Evolutionary conservation across 1,140 invertebrate species (phyloP).

Genomic region (Sminthurides bifidus): DNA sequence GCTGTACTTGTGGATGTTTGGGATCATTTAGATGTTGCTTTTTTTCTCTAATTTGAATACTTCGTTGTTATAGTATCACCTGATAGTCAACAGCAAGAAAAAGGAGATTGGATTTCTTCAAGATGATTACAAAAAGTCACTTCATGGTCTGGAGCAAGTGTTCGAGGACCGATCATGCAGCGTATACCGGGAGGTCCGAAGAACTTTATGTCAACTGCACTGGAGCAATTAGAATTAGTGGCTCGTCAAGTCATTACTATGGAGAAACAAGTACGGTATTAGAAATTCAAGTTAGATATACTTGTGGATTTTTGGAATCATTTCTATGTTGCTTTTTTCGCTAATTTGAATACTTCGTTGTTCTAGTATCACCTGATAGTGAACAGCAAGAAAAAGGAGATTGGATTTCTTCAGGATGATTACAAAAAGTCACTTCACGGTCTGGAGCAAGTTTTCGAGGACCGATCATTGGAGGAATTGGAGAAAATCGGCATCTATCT

Average conservation of each 20-base stretch:
- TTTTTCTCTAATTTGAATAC: background rate
- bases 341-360: background rate
- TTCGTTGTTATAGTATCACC: background rate
- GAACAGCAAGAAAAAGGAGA: background rate
- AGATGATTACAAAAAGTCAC: background rate
- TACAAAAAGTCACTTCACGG: background rate
- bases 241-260: constrained; percentile 1
- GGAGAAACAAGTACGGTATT: constrained; percentile 13
- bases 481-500: background rate
- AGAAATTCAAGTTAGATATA: too few relatives aligned
- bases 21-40: background rate
- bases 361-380: background rate
- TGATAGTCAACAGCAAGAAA: background rate
- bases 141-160: background rate
- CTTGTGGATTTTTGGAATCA: background rate
- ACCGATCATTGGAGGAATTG: background rate
- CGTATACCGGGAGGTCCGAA: constrained; percentile 16
- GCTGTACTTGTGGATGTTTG: too few relatives aligned
- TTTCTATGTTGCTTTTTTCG: background rate
- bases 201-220: constrained; percentile 19
- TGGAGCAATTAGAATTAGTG: constrained; percentile 4
- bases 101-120: background rate
- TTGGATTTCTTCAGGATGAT: background rate
- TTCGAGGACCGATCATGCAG: constrained; percentile 11
- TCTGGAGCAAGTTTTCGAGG: constrained; percentile 3